Conservation (phyloP, 2,113 vertebrate species). For the Zosterops borbonicus region DNA sequence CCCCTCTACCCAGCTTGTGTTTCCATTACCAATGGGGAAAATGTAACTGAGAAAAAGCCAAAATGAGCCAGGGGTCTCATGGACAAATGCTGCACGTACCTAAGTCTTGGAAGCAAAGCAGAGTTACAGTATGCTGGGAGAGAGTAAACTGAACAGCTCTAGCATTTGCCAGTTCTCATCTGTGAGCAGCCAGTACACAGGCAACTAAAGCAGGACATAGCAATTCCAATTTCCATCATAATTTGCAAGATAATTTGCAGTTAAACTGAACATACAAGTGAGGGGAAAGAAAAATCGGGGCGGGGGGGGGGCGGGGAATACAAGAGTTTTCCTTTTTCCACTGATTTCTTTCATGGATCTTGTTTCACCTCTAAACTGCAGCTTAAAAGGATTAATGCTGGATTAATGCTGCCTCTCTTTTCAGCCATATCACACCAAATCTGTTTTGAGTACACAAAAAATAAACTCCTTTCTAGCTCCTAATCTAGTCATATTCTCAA, state of each 20-base stretch:
- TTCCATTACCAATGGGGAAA: slow-evolving; percentile 2
- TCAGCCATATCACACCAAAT: neutral
- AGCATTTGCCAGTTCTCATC: neutral
- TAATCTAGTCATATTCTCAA: neutral
- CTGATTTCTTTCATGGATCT: neutral
- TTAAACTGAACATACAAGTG: neutral
- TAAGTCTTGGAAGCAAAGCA: neutral
- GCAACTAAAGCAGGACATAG: neutral
- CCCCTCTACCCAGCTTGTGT: neutral
- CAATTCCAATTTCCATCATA: neutral
- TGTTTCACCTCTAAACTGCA: neutral
- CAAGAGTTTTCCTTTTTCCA: neutral
- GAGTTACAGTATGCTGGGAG: neutral
- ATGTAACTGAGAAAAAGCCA: slow-evolving; percentile 9
- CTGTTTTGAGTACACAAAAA: neutral
- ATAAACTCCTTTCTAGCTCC: neutral
- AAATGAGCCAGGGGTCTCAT: neutral
- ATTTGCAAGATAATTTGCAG: neutral
- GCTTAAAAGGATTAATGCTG: neutral
- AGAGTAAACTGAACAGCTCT: neutral
- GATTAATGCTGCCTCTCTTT: neutral
- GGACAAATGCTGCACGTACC: neutral
- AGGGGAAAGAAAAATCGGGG: neutral
- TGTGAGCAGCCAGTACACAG: neutral
- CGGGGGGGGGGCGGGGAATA: accelerated